Conservation (phyloP, 2,888 invertebrate genomes). For the Dasysyrphus tricinctus region DNA sequence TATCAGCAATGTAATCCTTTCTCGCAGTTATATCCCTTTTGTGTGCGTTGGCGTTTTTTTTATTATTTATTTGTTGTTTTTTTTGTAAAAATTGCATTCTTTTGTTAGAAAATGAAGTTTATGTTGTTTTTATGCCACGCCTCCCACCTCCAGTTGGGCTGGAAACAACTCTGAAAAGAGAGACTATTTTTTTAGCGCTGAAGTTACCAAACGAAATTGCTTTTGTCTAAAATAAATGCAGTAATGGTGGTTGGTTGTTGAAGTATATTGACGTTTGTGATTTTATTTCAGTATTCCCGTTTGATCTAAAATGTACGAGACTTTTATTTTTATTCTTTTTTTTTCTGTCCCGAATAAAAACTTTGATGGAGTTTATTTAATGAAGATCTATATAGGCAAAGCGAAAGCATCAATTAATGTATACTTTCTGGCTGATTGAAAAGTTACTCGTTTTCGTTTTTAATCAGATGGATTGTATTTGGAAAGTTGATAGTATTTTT, state of each 20-base stretch:
- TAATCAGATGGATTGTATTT: neutral
- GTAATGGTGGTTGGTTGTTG: constrained; percentile 54
- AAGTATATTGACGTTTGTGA: constrained; percentile 47
- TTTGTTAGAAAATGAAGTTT: constrained; percentile 64
- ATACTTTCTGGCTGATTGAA: constrained; percentile 14
- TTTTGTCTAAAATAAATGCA: constrained; percentile 63
- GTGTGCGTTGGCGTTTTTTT: constrained; percentile 45
- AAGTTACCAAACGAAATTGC: constrained; percentile 27
- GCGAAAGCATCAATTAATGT: constrained; percentile 16
- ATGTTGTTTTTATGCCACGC: constrained; percentile 46
- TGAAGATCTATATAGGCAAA: constrained; percentile 32
- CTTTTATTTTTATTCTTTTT: neutral
- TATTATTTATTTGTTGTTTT: constrained; percentile 13
- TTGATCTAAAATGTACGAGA: constrained; percentile 37
- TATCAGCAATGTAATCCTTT: constrained; percentile 75
- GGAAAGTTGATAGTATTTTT: constrained; percentile 8
- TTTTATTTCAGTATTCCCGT: constrained; percentile 22
- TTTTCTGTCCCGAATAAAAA: constrained; percentile 18
- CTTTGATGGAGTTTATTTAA: constrained; percentile 58
- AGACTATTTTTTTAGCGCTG: constrained; percentile 18
- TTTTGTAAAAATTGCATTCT: constrained; percentile 66
- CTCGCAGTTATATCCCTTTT: constrained; percentile 59
- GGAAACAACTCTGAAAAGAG: neutral
- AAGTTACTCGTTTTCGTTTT: constrained; percentile 1
- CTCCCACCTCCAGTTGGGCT: constrained; percentile 3